Evolutionary conservation across 2,797 vertebrate genomes (phyloP).

Genomic region (Falco rusticolus): DNA sequence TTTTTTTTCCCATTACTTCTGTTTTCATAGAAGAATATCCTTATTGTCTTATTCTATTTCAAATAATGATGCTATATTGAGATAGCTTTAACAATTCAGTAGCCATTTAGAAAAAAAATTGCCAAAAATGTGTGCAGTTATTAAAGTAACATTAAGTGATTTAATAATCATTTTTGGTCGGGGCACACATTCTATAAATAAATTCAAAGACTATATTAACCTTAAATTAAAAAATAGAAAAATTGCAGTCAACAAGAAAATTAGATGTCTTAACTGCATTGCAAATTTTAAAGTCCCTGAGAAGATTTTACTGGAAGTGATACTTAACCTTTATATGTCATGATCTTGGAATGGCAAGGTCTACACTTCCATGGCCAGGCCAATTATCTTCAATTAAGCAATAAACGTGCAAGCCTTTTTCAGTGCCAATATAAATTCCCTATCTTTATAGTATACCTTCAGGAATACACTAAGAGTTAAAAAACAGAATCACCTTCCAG

Average conservation of each 20-base stretch:
- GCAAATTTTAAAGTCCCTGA: slow-evolving; percentile 54
- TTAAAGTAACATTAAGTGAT: slow-evolving; percentile 18
- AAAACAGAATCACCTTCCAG: slow-evolving; percentile 49
- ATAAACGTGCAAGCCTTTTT: slow-evolving; percentile 51
- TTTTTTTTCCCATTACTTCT: not conserved
- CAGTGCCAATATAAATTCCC: slow-evolving; percentile 43
- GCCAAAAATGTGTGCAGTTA: not conserved
- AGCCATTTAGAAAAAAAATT: not conserved
- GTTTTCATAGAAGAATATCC: not conserved
- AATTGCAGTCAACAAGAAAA: slow-evolving; percentile 53
- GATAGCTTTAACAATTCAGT: not conserved
- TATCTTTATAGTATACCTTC: slow-evolving; percentile 4
- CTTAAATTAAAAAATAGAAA: slow-evolving; percentile 47
- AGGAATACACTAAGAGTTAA: slow-evolving; percentile 57
- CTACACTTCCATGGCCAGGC: slow-evolving; percentile 36
- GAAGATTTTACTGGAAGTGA: slow-evolving; percentile 74
- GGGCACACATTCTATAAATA: not conserved
- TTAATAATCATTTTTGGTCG: not conserved
- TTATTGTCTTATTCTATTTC: not conserved
- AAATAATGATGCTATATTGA: not conserved
- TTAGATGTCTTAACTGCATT: not conserved
- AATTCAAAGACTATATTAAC: slow-evolving; percentile 26
- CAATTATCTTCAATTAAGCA: slow-evolving; percentile 65
- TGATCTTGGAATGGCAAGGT: slow-evolving; percentile 53
- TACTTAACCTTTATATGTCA: slow-evolving; percentile 67